These are phyloP conservation scores for Condylura cristata DNA, from an alignment of 2,113 vertebrate genomes.

Conservation along the genomic window DNA sequence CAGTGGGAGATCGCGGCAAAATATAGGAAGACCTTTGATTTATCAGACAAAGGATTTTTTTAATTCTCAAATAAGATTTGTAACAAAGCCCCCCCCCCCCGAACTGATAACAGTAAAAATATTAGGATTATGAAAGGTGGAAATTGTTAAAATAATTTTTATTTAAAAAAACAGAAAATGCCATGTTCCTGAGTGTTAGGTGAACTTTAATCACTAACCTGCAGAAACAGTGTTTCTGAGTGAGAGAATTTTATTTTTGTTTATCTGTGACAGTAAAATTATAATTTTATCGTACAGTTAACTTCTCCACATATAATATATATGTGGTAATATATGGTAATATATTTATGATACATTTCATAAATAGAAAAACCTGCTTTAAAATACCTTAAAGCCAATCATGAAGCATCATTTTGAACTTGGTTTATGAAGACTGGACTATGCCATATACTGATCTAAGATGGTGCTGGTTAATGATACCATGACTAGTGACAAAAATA, in stretches of 20 bases:
- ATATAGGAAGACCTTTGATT: slow-evolving; percentile 44
- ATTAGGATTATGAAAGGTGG: background rate
- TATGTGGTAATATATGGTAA: background rate
- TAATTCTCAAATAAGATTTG: slow-evolving; percentile 45
- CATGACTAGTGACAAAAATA: background rate
- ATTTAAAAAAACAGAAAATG: background rate
- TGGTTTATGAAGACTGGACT: background rate
- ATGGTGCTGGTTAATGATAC: background rate
- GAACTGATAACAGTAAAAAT: slow-evolving; percentile 5
- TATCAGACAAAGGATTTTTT: slow-evolving; percentile 54
- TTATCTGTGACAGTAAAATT: background rate
- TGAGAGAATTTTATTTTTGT: slow-evolving; percentile 24
- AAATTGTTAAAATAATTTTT: background rate
- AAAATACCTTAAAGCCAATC: background rate
- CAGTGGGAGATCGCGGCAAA: slow-evolving; percentile 10
- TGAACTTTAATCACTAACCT: too few relatives aligned
- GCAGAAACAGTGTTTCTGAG: background rate
- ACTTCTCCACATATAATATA: background rate
- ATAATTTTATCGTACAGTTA: background rate
- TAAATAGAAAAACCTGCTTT: background rate
- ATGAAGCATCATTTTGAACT: background rate
- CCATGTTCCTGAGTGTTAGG: background rate
- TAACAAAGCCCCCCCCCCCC: background rate
- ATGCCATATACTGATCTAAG: background rate
- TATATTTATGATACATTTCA: background rate